Evolutionary conservation across 2,888 invertebrate genomes (phyloP).

Genomic region (Ctena decussata): DNA sequence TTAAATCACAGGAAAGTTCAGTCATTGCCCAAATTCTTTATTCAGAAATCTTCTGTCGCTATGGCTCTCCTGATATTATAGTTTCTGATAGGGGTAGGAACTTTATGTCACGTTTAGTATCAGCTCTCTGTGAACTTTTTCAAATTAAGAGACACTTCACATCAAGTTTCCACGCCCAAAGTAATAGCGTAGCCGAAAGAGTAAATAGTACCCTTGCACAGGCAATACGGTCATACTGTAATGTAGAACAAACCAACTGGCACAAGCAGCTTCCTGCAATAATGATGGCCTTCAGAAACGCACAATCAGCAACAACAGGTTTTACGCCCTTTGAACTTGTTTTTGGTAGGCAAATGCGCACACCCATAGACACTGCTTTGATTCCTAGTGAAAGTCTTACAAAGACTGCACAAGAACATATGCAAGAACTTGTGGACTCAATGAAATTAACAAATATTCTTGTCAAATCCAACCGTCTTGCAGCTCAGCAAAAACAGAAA

Average conservation of each 20-base stretch:
- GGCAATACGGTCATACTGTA: constrained; percentile 49
- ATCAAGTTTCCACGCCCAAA: no score
- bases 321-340: constrained; percentile 32
- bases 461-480: constrained; percentile 11
- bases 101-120: constrained; percentile 57
- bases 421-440: constrained; percentile 5
- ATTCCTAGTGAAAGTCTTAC: constrained; percentile 34
- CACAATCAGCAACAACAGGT: constrained; percentile 37
- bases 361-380: constrained; percentile 27
- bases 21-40: constrained; percentile 57
- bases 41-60: constrained; percentile 59
- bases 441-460: constrained; percentile 25
- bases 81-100: constrained; percentile 59
- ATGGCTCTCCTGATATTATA: constrained; percentile 52
- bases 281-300: constrained; percentile 58
- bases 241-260: constrained; percentile 55
- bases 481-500: constrained; percentile 35
- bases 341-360: constrained; percentile 37
- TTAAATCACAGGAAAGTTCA: constrained; percentile 44
- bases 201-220: constrained; percentile 53
- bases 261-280: constrained; percentile 40
- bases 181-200: constrained; percentile 46
- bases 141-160: constrained; percentile 57
- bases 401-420: constrained; percentile 24
- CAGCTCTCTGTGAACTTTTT: constrained; percentile 63